These are phyloP conservation scores for Isoperla grammatica DNA, from an alignment of 2,888 invertebrate genomes.

Conservation along the genomic window DNA sequence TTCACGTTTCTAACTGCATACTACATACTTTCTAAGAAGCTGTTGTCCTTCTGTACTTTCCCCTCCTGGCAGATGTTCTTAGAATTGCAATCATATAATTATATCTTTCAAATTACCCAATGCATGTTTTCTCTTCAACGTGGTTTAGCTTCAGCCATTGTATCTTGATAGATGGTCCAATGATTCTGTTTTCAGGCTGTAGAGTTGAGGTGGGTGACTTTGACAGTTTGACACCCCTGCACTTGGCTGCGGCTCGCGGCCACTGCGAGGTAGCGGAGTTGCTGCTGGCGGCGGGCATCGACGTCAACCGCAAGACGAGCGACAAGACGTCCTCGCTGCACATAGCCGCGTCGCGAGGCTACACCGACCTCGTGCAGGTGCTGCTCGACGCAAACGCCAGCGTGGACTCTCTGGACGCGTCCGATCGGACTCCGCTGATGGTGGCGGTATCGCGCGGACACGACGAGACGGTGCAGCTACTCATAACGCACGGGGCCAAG, in stretches of 20 bases:
- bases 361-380: slow-evolving; percentile 49
- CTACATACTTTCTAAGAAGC: too few species aligned
- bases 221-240: slow-evolving; percentile 62
- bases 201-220: slow-evolving; percentile 59
- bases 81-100: too few species aligned
- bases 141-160: too few species aligned
- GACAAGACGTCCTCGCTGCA: slow-evolving; percentile 58
- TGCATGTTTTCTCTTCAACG: too few species aligned
- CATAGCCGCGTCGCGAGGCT: slow-evolving; percentile 55
- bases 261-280: slow-evolving; percentile 51
- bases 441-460: slow-evolving; percentile 44
- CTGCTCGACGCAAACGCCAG: slow-evolving; percentile 53
- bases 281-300: slow-evolving; percentile 45
- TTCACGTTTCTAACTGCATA: too few species aligned
- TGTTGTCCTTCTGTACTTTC: too few species aligned
- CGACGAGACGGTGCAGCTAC: slow-evolving; percentile 42
- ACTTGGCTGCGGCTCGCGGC: slow-evolving; percentile 57
- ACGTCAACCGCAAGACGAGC: slow-evolving; percentile 55
- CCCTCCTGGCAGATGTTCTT: too few species aligned
- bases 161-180: too few species aligned
- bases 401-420: slow-evolving; percentile 55
- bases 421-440: slow-evolving; percentile 49
- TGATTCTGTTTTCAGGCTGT: slow-evolving; percentile 46
- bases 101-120: too few species aligned
- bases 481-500: slow-evolving; percentile 39